Conservation (phyloP, 2,888 invertebrate genomes). For the Pyrgus malvae region DNA sequence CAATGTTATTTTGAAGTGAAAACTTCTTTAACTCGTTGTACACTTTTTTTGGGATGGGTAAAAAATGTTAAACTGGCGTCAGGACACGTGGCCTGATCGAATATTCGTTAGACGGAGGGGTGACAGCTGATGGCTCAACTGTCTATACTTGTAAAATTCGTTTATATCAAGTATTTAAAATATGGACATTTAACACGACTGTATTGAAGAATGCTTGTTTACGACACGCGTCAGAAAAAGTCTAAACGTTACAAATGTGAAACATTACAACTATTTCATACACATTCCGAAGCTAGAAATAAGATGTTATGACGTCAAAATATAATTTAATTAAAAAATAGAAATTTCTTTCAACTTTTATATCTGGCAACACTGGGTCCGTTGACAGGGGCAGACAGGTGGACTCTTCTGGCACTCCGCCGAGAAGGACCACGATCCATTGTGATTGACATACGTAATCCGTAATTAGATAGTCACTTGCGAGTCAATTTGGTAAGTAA, state of each 20-base stretch:
- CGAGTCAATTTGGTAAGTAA: slow-evolving; percentile 23
- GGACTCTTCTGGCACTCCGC: slow-evolving; percentile 36
- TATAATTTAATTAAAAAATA: slow-evolving; percentile 27
- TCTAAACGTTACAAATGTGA: slow-evolving; percentile 9
- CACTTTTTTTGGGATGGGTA: no score
- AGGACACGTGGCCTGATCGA: no score
- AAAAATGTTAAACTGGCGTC: no score
- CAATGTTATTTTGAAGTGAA: no score
- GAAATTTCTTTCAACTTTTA: no score
- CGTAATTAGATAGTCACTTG: slow-evolving; percentile 24
- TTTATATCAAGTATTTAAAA: no score
- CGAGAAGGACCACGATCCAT: slow-evolving; percentile 28
- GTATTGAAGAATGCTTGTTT: slow-evolving; percentile 9
- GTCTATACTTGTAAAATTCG: no score
- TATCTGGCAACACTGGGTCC: slow-evolving; percentile 14
- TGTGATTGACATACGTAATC: slow-evolving; percentile 27
- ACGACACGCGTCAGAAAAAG: background rate
- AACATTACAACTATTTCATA: slow-evolving; percentile 8
- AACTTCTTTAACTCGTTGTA: no score
- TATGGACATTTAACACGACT: no score
- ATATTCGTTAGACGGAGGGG: no score
- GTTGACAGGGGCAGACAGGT: slow-evolving; percentile 37
- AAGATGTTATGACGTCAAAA: slow-evolving; percentile 24
- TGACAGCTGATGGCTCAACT: no score
- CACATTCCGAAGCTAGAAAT: slow-evolving; percentile 18